Evolutionary conservation across 2,797 vertebrate species (phyloP).

Genomic region (Chloroceryle inda): DNA sequence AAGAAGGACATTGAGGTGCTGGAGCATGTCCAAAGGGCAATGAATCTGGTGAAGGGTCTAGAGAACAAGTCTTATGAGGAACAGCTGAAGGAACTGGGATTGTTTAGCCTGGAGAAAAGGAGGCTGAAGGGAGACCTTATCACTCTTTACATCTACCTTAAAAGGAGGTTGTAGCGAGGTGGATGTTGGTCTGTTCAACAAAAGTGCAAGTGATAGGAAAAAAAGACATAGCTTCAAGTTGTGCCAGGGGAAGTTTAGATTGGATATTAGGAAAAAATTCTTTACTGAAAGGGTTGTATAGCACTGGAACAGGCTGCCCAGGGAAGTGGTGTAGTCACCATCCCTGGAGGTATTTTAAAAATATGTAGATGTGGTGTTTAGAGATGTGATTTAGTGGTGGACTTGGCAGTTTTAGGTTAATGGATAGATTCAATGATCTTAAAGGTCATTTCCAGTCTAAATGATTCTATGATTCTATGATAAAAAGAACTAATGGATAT

Average conservation of each 20-base stretch:
- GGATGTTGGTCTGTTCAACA: not conserved
- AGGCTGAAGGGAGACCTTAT: not conserved
- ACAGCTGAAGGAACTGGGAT: not conserved
- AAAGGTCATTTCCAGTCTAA: not conserved
- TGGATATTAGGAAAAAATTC: not conserved
- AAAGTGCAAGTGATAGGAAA: not conserved
- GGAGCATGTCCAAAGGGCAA: not conserved
- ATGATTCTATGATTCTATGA: not conserved
- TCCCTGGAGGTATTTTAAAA: not conserved
- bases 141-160: not conserved
- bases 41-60: not conserved
- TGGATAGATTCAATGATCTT: not conserved
- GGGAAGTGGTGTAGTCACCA: not conserved
- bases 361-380: not conserved
- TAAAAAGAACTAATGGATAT: not conserved
- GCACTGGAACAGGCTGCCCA: not conserved
- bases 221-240: not conserved
- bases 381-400: not conserved
- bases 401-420: not conserved
- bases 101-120: not conserved
- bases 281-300: not conserved
- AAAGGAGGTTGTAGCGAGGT: not conserved
- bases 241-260: not conserved
- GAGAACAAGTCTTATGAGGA: not conserved
- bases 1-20: not conserved